Percentiles rank a stretch among this genome's conserved stretches.
These are phyloP conservation scores for Drosophila bipectinata DNA, from an alignment of 1,140 invertebrate species.

Conservation along the genomic window DNA sequence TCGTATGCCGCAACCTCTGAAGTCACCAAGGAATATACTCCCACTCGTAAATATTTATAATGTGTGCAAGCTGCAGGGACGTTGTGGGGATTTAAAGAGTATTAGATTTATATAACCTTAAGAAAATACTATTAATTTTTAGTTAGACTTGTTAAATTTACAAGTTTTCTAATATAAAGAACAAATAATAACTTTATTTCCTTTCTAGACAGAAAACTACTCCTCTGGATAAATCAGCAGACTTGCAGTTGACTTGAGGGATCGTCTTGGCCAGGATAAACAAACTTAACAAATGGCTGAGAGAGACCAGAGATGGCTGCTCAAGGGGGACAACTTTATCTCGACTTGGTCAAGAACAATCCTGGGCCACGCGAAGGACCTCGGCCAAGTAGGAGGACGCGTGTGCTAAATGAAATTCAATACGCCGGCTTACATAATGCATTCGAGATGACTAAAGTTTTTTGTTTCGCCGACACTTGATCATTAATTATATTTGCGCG, in stretches of 20 bases:
- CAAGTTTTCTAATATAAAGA: not conserved
- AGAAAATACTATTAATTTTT: not conserved
- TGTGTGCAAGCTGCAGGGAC: slow-evolving; percentile 38
- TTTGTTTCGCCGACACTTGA: slow-evolving; percentile 64
- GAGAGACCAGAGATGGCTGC: slow-evolving; percentile 2
- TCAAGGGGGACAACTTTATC: slow-evolving; percentile 17
- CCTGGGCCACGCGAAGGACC: not conserved
- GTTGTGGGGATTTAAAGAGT: not conserved
- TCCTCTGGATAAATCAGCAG: not conserved
- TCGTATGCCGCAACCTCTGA: slow-evolving; percentile 20
- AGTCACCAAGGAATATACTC: slow-evolving; percentile 11
- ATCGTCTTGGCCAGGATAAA: not conserved
- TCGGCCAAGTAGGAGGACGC: slow-evolving; percentile 31
- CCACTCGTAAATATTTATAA: slow-evolving; percentile 62
- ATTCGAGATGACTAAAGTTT: slow-evolving; percentile 65
- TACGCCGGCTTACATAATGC: slow-evolving; percentile 55
- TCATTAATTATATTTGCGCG: slow-evolving; percentile 77
- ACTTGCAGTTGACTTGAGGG: slow-evolving; percentile 13
- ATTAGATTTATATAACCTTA: not conserved
- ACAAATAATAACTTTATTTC: no score
- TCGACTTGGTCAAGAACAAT: slow-evolving; percentile 6
- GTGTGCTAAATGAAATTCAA: slow-evolving; percentile 64
- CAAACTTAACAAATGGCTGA: slow-evolving; percentile 26
- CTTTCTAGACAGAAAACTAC: not conserved
- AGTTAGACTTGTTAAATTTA: not conserved